phyloP scores from a whole-genome alignment of 2,888 invertebrate species.

The Eulithis prunata region DNA sequence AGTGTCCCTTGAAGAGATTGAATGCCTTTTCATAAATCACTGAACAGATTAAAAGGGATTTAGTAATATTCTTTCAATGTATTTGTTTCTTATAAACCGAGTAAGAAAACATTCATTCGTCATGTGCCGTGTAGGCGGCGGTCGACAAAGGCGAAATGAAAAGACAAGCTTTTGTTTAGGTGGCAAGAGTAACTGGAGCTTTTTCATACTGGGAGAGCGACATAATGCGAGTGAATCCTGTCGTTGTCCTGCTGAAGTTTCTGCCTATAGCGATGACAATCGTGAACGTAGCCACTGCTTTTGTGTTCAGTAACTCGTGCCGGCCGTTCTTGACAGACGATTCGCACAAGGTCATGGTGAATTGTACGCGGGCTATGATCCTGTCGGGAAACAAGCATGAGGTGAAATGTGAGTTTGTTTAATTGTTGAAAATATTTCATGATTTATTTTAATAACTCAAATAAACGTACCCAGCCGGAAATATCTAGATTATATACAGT shows the following conservation, averaged over 20 bases:
- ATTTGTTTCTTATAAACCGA: not conserved
- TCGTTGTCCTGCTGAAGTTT: slow-evolving; percentile 69
- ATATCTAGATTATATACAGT: too few species aligned
- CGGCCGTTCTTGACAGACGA: slow-evolving; percentile 44
- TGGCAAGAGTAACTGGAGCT: slow-evolving; percentile 68
- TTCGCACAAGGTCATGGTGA: slow-evolving; percentile 53
- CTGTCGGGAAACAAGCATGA: slow-evolving; percentile 47
- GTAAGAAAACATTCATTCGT: too few species aligned
- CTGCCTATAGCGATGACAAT: slow-evolving; percentile 68
- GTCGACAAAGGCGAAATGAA: slow-evolving; percentile 2
- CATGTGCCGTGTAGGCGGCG: slow-evolving; percentile 7
- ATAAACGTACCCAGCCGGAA: not conserved
- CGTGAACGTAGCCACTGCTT: slow-evolving; percentile 69
- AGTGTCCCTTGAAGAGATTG: too few species aligned
- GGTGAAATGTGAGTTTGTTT: slow-evolving; percentile 54
- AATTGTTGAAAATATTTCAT: slow-evolving; percentile 7
- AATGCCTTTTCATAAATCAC: too few species aligned
- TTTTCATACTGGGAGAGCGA: slow-evolving; percentile 72
- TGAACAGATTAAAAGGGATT: too few species aligned
- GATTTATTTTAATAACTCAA: not conserved
- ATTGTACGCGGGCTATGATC: slow-evolving; percentile 60
- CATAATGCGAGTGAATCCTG: slow-evolving; percentile 70
- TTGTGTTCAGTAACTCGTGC: slow-evolving; percentile 67
- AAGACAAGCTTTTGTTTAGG: slow-evolving; percentile 53
- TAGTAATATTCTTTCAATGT: too few species aligned